These are phyloP conservation scores for Osmoderma eremita DNA, from an alignment of 2,888 invertebrate species.

Conservation along the genomic window DNA sequence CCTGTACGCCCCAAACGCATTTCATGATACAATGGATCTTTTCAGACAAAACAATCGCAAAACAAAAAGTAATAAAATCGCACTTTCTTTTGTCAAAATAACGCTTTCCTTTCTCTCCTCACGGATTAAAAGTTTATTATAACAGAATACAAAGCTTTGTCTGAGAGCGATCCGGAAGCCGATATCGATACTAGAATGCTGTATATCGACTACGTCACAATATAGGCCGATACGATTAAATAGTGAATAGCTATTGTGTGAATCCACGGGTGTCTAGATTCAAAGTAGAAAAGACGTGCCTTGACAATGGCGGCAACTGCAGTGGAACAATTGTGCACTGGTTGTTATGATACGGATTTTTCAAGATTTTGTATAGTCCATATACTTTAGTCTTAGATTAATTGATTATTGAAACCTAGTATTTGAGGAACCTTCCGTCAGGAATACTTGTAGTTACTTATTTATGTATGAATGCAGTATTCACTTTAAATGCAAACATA, in stretches of 20 bases:
- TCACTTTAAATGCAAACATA: too few relatives aligned
- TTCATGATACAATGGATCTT: conserved; percentile 27
- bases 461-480: too few relatives aligned
- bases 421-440: too few relatives aligned
- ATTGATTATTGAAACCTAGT: too few relatives aligned
- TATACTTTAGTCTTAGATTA: too few relatives aligned
- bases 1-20: conserved; percentile 14
- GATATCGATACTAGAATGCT: conserved; percentile 52
- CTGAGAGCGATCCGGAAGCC: conserved; percentile 49
- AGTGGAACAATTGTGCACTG: conserved; percentile 53
- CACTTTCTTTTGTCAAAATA: conserved; percentile 46
- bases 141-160: conserved; percentile 42
- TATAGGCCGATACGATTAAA: conserved; percentile 57
- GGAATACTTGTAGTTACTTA: too few relatives aligned
- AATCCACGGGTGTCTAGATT: conserved; percentile 55
- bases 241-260: conserved; percentile 57
- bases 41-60: conserved; percentile 45
- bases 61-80: conserved; percentile 51
- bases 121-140: conserved; percentile 51
- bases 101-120: conserved; percentile 45
- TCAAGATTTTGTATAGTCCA: not conserved
- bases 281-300: conserved; percentile 55
- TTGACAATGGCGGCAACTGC: conserved; percentile 54
- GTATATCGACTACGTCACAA: conserved; percentile 56
- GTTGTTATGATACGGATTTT: conserved; percentile 43